Evolutionary conservation across 2,797 vertebrate species (phyloP), one percentile per base, ranked within the genome.

Genomic region (Sebastes taczanowskii): DNA sequence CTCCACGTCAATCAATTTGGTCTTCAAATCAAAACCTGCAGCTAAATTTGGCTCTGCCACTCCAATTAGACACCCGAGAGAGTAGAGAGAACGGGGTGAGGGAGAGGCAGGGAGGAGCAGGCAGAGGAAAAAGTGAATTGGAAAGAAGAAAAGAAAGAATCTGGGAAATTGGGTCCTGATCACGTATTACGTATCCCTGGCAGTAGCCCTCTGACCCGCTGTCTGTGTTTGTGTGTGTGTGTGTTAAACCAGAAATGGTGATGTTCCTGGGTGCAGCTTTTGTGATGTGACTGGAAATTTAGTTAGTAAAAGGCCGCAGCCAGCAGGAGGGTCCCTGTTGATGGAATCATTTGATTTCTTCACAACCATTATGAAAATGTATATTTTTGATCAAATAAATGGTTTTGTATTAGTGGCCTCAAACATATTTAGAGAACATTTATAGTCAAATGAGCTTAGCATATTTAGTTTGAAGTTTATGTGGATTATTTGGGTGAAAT

Each of bases 11-110:
- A 74, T 83, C 80, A 85, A 52, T 74, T 60, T 74, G 71, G 34
- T 71, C 27, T 68, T 73, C 46, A 86, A 83, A 92, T 86, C 77
- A 86, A 77, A 86, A 77, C 22, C 83, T 1, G 0, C 23, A 20
- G 77, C 78, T 92, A 89, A 74, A 89, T 90, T 72, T 85, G 62
- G 75, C 42, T 76, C 81, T 77, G 79, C 87, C 81, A 78, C 81
- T 92, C 71, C 77, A 92, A 81, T 91, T 87, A 85, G 75, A n/a
- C 67, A 38, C 71, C 22, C n/a, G 27, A 60, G 61, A 66, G 55
- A 22, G 38, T 46, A 4, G 35, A 29, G 38, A 13, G 53, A 63
- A 65, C 6, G 42, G 58, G n/a, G 49, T 6, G 71, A 63, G 18
- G 14, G 60, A 69, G 27, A 58, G 16, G 18, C 56, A 32, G 29